Base-by-base conservation (phyloP, 2,113 vertebrate species). In the Stigmatopora nigra region DNA sequence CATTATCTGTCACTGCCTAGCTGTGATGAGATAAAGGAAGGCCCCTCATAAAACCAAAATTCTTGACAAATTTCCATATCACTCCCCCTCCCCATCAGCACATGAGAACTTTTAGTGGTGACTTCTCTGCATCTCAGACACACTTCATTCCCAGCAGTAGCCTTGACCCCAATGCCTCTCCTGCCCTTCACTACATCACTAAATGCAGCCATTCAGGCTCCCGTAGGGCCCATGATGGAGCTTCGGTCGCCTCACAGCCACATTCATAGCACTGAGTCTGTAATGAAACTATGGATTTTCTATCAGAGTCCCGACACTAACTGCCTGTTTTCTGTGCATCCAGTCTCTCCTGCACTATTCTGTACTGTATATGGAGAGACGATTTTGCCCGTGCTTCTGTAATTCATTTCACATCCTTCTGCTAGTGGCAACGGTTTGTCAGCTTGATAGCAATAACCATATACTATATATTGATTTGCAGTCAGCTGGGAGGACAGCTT, bases 241-340 rank as follows among this genome's bases (percentile, higher is more conserved):
- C 72, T 75, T 47, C 20, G 75, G 70, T 80, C 75, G 74, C 83
- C 76, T 76, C 74, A 67, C 56, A 53, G 84, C 73, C 84, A 79
- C 83, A 79, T 89, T 88, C 81, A 84, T 80, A 85, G 76, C 80
- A 78, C 80, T 69, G 75, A 77, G 78, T 77, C 77, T 78, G 84
- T 89, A 91, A 89, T 89, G 85, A 88, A 90, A 89, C 84, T 88
- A 88, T 86, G 82, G 88, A 89, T 89, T 90, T 90, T 88, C 78
- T 78, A 87, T 84, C 71, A n/a, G 55, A 63, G 79, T 55, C 73
- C 70, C 79, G 87, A 86, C 88, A 84, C 73, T 80, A 85, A 86
- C 78, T 71, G 84, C 79, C 76, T 78, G 80, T 80, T 85, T 82
- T 71, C 82, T 35, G 77, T 74, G 72, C 84, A 83, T 86, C 72